These are phyloP conservation scores for Erebia aethiops DNA, from an alignment of 2,888 invertebrate species.

Conservation along the genomic window DNA sequence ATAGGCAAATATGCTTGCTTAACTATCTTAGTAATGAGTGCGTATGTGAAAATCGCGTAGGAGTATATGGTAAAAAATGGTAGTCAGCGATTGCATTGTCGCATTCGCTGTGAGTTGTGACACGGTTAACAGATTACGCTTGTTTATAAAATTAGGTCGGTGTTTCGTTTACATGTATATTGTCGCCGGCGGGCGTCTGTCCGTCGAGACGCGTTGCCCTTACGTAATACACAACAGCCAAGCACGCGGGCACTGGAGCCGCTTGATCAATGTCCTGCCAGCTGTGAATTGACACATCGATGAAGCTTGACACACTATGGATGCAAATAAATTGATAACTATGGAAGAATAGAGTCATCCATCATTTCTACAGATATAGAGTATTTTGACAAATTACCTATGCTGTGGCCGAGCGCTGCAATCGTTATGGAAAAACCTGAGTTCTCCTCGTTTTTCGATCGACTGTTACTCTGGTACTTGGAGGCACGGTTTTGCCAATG, in stretches of 20 bases:
- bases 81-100: constrained; percentile 41
- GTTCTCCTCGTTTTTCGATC: too few species aligned
- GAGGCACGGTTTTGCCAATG: too few species aligned
- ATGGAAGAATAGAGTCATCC: constrained; percentile 8
- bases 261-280: constrained; percentile 55
- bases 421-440: too few species aligned
- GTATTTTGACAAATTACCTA: background rate
- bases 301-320: constrained; percentile 43
- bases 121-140: constrained; percentile 47
- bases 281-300: constrained; percentile 49
- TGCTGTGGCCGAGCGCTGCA: too few species aligned
- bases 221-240: constrained; percentile 50
- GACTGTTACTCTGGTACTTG: too few species aligned
- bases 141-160: constrained; percentile 49
- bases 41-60: constrained; percentile 26
- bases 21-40: constrained; percentile 24
- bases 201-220: constrained; percentile 40
- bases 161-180: constrained; percentile 44
- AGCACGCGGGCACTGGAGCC: constrained; percentile 40
- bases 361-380: background rate
- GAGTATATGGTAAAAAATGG: constrained; percentile 32
- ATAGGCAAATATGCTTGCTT: constrained; percentile 12
- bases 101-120: constrained; percentile 45
- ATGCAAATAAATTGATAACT: constrained; percentile 31
- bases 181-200: constrained; percentile 42